Evolutionary conservation across 2,888 invertebrate species (phyloP), one percentile per base, ranked within the genome.

Genomic region (Phorcus lineatus): DNA sequence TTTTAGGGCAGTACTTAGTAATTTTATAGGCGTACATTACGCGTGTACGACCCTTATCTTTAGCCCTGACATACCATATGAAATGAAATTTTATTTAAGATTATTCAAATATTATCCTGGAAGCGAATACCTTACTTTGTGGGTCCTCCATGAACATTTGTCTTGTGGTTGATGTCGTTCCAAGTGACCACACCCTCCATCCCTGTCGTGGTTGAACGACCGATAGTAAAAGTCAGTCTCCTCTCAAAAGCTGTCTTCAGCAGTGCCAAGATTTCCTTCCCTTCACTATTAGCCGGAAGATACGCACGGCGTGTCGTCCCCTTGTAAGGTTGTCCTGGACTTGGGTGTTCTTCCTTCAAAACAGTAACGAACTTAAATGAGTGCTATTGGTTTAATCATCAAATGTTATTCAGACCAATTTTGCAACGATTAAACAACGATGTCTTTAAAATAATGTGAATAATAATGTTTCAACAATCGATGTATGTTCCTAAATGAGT

Each of bases 111-210:
- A n/a, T n/a, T n/a, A n/a, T n/a, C n/a, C n/a, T n/a, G n/a, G n/a
- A n/a, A n/a, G n/a, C n/a, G n/a, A n/a, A 36, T 7, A 47, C 75
- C 82, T 67, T 78, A 88, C 88, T 57, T 77, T 24, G 84, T 82
- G 13, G 86, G 78, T 36, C 87, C 88, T 9, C 86, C 86, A 24
- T 54, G 13, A 9, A 81, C 79, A 4, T 67, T 81, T 0, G 90
- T 89, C 88, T 91, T 91, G 67, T 90, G 90, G 66, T 90, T 88
- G 31, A 90, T 88, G 80, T 88, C 89, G 55, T 86, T 88, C 87
- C 90, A 91, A 0, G 87, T 87, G 22, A 91, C 87, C 2, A 83
- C 84, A 74, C 88, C 85, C 7, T 89, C 85, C 24, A 75, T 66
- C n/a, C 90, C 91, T n/a, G 89, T 89, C n/a, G 90, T 91, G n/a